Evolutionary conservation across 92 coral and sea anemone genomes (phyloP), one percentile per base, ranked within the genome.

Genomic region (Ricordea florida): DNA sequence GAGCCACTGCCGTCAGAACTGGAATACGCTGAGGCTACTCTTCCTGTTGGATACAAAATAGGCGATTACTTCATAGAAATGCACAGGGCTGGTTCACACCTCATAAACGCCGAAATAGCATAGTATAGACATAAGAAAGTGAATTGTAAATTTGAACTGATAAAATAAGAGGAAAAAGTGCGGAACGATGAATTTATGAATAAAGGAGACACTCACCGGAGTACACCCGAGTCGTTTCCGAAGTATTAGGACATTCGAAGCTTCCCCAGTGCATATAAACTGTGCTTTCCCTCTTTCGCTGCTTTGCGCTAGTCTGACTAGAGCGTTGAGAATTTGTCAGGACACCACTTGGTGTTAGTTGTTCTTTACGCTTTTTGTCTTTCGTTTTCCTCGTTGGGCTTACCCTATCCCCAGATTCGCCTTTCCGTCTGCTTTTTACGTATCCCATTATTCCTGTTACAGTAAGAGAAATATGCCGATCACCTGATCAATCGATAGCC

Each of bases 121-220:
- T n/a, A n/a, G n/a, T n/a, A n/a, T n/a, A n/a, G n/a, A n/a, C n/a
- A n/a, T n/a, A n/a, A n/a, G n/a, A n/a, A n/a, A n/a, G n/a, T n/a
- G n/a, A n/a, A n/a, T n/a, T n/a, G n/a, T n/a, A n/a, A n/a, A n/a
- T n/a, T n/a, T n/a, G n/a, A n/a, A n/a, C n/a, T n/a, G n/a, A n/a
- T n/a, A n/a, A n/a, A n/a, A n/a, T n/a, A n/a, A n/a, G n/a, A n/a
- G n/a, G n/a, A n/a, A n/a, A n/a, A n/a, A n/a, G n/a, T n/a, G n/a
- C n/a, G n/a, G n/a, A n/a, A n/a, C n/a, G n/a, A n/a, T n/a, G n/a
- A n/a, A n/a, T n/a, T n/a, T n/a, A n/a, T n/a, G n/a, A n/a, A n/a
- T n/a, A n/a, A n/a, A n/a, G n/a, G n/a, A n/a, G n/a, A n/a, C n/a
- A 49, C 77, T 38, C 22, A 55, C 77, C 77, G 10, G 77, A 70